These are phyloP conservation scores for Sebastes umbrosus DNA, from an alignment of 2,797 vertebrate genomes.

Conservation along the genomic window DNA sequence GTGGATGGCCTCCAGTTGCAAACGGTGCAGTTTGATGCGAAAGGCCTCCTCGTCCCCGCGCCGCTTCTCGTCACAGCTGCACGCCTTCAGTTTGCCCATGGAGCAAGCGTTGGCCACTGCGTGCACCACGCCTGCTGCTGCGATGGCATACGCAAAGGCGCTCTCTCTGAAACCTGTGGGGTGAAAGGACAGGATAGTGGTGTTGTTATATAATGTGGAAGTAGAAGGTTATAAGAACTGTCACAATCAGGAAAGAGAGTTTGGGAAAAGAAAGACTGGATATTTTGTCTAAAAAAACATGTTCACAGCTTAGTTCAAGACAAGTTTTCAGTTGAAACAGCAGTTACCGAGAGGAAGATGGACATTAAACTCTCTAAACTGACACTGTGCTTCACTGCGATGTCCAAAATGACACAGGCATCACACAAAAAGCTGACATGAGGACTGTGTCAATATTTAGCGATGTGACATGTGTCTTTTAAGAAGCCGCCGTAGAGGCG, in stretches of 20 bases:
- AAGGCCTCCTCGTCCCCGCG: slow-evolving; percentile 96
- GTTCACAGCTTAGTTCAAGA: background rate
- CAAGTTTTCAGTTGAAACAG: background rate
- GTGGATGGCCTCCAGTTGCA: slow-evolving; percentile 96
- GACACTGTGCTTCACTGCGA: background rate
- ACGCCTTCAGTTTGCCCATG: slow-evolving; percentile 95
- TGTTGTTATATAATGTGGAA: background rate
- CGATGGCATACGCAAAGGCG: slow-evolving; percentile 95
- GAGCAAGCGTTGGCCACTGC: slow-evolving; percentile 97
- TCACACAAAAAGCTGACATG: background rate
- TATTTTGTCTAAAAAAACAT: background rate
- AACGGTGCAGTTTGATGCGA: slow-evolving; percentile 90
- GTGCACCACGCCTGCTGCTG: slow-evolving; percentile 93
- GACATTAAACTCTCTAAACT: background rate
- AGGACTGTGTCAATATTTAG: background rate
- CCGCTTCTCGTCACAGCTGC: slow-evolving; percentile 93
- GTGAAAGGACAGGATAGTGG: background rate
- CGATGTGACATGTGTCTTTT: background rate
- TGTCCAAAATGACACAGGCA: slow-evolving; percentile 11
- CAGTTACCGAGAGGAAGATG: background rate
- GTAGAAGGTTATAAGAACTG: background rate
- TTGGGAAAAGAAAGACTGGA: background rate
- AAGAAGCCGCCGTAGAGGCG: background rate
- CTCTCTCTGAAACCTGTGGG: slow-evolving; percentile 96
- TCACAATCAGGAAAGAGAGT: background rate